Base-by-base conservation (phyloP, 2,113 vertebrate genomes). In the Lepisosteus osseus region DNA sequence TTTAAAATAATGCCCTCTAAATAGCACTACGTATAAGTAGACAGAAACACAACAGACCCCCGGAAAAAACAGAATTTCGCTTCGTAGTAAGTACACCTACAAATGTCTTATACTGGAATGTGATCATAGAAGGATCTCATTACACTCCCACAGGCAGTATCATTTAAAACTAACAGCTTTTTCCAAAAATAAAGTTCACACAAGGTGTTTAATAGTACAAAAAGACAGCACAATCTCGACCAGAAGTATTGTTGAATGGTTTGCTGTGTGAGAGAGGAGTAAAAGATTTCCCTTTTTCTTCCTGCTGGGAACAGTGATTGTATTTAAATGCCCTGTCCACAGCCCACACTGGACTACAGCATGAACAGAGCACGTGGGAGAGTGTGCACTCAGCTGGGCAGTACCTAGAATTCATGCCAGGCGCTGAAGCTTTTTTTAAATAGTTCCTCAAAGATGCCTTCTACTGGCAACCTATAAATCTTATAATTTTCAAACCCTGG, bases 41-140 rank as follows among this genome's bases (percentile, higher is more conserved):
- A 86, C 76, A 75, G 64, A 72, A 79, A 81, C 70, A 78, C 78
- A 74, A 85, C 72, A 82, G 76, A 61, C 67, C 75, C 73, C 81
- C 76, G 76, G 56, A 40, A 73, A 86, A 51, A 82, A 75, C 67
- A 81, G 67, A 79, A 78, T 69, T 82, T 76, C 45, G 61, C 56
- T 77, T 61, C 76, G 71, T 69, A 72, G 12, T 67, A 66, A 57
- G 15, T 59, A 44, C 44, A 65, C 74, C 70, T 77, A 82, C 62
- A 73, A 47, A 69, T 54, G 44, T 17, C 4, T 74, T 54, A 65
- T 70, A 51, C 55, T 61, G 40, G 67, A 45, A 69, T 54, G 66
- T 54, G 47, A 51, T 51, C 47, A 40, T 14, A 54, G 8, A 2
- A 67, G 47, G 47, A n/a, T 13, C 15, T 54, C 7, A n/a, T n/a